Evolutionary conservation across 2,797 vertebrate species (phyloP).

Genomic region (Kryptopterus vitreolus): DNA sequence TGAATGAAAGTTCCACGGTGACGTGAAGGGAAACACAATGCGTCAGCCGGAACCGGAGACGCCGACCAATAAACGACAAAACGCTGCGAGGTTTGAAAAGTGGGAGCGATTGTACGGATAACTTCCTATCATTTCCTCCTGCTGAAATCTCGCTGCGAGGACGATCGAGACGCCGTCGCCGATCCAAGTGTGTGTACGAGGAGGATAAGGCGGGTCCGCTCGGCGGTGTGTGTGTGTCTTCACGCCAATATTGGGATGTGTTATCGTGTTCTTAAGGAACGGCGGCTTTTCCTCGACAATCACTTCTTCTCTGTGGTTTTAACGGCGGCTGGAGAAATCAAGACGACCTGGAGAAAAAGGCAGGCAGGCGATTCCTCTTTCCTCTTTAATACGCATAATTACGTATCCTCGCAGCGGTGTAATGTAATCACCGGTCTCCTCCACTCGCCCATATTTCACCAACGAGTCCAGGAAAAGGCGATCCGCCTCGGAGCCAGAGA

Average conservation of each 20-base stretch:
- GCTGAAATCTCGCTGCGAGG: conserved; percentile 23
- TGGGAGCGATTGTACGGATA: conserved; percentile 34
- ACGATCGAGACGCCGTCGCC: conserved; percentile 12
- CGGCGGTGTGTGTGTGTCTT: conserved; percentile 22
- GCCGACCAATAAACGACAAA: conserved; percentile 35
- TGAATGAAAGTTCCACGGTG: conserved; percentile 44
- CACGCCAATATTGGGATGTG: conserved; percentile 28
- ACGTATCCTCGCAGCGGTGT: conserved; percentile 9
- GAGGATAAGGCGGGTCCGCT: conserved; percentile 21
- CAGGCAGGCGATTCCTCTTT: conserved; percentile 11
- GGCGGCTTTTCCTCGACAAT: conserved; percentile 44
- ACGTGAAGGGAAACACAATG: conserved; percentile 25
- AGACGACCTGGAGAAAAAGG: conserved; percentile 11
- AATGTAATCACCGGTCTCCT: conserved; percentile 39
- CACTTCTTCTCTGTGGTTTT: conserved; percentile 47
- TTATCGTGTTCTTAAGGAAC: conserved; percentile 28
- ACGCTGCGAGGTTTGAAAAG: conserved; percentile 36
- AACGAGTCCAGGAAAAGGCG: conserved; percentile 29
- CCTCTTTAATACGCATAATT: neutral
- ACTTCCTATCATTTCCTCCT: conserved; percentile 37
- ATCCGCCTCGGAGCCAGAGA: conserved; percentile 45
- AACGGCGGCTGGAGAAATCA: conserved; percentile 34
- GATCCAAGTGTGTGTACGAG: conserved; percentile 45
- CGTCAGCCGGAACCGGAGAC: conserved; percentile 9
- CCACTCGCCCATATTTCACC: conserved; percentile 35